These are phyloP conservation scores for Tyto alba DNA, from an alignment of 2,113 vertebrate genomes.

Conservation along the genomic window DNA sequence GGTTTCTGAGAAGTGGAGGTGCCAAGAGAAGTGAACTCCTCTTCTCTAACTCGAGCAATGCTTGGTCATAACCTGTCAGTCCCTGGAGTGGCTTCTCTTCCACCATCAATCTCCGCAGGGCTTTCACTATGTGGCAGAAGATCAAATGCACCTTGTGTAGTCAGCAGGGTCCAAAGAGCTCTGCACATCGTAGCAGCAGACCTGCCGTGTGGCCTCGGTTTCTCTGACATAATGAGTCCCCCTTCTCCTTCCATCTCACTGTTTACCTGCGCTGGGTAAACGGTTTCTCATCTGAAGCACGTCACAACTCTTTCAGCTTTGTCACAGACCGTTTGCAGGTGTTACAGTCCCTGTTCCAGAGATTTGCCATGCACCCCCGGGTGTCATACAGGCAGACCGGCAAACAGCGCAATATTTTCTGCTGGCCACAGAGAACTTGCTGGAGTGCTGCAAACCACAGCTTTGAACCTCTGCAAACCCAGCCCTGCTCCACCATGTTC, in stretches of 20 bases:
- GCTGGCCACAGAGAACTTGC: too few species aligned
- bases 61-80: background rate
- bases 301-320: background rate
- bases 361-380: background rate
- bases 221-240: background rate
- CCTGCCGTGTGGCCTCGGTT: background rate
- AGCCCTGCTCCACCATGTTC: background rate
- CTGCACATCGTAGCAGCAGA: background rate
- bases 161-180: background rate
- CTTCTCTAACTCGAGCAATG: background rate
- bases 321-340: fast-evolving
- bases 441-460: background rate
- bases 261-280: background rate
- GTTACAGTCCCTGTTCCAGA: background rate
- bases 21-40: background rate
- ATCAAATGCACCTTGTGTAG: background rate
- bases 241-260: background rate
- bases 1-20: background rate
- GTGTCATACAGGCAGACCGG: background rate
- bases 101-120: background rate
- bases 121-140: background rate
- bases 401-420: fast-evolving
- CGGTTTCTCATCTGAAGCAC: background rate
- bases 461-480: background rate
- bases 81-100: background rate